phyloP scores from a whole-genome alignment of 2,888 invertebrate species.

The Sinhomidia bicolor region DNA sequence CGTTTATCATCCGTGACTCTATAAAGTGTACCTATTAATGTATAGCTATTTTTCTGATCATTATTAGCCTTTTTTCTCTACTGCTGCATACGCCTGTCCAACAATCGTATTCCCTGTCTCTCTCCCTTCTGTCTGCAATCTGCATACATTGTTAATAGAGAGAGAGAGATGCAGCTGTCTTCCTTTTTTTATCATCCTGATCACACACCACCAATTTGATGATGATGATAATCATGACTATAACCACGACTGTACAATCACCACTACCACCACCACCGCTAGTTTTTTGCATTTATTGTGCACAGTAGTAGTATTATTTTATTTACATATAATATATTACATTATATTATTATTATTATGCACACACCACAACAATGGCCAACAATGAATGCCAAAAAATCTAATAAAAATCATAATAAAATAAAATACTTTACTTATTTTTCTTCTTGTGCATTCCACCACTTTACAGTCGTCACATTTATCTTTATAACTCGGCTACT shows the following conservation, averaged over 20 bases:
- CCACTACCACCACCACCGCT: not conserved
- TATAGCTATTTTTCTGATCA: not conserved
- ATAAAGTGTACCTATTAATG: not conserved
- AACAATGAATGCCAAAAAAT: slow-evolving; percentile 38
- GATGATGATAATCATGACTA: not conserved
- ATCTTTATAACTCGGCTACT: not conserved
- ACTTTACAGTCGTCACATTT: not conserved
- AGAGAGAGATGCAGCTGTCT: slow-evolving; percentile 46
- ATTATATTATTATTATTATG: too few species aligned
- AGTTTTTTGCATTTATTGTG: not conserved
- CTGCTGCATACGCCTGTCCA: not conserved
- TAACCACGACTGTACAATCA: not conserved
- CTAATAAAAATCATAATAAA: slow-evolving; percentile 19
- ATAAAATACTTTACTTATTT: not conserved
- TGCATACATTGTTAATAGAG: not conserved
- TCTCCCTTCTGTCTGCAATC: not conserved
- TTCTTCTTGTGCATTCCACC: not conserved
- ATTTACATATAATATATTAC: too few species aligned
- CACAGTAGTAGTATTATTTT: too few species aligned
- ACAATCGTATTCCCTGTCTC: not conserved
- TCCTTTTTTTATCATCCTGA: slow-evolving; percentile 10
- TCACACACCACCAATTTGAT: not conserved
- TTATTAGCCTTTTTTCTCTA: not conserved
- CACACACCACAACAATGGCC: not conserved
- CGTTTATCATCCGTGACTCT: slow-evolving; percentile 40